Conservation (phyloP, 1,140 invertebrate genomes). For the Dreissena polymorpha region DNA sequence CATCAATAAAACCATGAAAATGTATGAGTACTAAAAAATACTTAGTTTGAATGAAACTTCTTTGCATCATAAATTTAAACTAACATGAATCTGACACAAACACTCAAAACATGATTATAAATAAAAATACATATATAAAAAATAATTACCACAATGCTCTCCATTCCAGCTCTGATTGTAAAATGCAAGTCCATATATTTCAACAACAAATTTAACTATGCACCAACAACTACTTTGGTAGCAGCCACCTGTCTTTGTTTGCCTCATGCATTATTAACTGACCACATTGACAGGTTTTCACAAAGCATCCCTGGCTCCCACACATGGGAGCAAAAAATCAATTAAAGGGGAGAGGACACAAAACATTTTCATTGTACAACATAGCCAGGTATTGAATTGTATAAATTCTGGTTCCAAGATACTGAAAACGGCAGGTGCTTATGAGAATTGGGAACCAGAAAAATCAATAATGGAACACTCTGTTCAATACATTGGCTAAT, state of each 20-base stretch:
- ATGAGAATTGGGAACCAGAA: no score
- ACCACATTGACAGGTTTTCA: neutral
- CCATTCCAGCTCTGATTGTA: neutral
- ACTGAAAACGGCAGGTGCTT: neutral
- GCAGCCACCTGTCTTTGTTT: neutral
- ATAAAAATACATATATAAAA: neutral
- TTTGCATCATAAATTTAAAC: no score
- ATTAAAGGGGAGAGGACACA: neutral
- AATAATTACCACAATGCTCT: neutral
- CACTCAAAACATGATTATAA: neutral
- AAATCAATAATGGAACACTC: no score
- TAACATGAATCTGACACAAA: neutral
- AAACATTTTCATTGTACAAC: neutral
- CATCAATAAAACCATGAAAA: no score
- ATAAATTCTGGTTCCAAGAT: neutral
- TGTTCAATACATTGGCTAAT: no score
- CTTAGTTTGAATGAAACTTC: no score
- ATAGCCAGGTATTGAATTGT: neutral
- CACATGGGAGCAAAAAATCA: neutral
- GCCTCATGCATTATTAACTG: neutral
- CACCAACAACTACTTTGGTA: neutral
- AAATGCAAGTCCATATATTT: neutral
- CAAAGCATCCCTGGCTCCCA: neutral
- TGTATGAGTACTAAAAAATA: no score
- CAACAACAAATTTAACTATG: neutral